Conservation (phyloP, 2,888 invertebrate species). For the Colostygia pectinataria region DNA sequence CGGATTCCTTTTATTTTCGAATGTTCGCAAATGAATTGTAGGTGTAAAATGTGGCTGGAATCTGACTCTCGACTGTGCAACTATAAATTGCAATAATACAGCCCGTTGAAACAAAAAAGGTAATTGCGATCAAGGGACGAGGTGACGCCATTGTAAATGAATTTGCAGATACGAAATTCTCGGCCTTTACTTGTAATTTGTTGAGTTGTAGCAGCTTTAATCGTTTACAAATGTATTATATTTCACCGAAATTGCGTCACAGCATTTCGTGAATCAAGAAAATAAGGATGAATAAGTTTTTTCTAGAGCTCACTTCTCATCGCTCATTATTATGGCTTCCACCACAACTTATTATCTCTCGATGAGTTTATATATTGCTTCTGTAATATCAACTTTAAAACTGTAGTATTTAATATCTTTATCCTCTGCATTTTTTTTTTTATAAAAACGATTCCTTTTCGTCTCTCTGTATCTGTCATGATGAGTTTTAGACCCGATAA, state of each 20-base stretch:
- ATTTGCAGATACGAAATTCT: constrained; percentile 37
- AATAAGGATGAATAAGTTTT: constrained; percentile 58
- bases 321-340: constrained; percentile 60
- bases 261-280: constrained; percentile 46
- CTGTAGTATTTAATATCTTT: constrained; percentile 35
- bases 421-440: constrained; percentile 19
- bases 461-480: constrained; percentile 59
- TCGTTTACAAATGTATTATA: constrained; percentile 26
- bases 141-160: constrained; percentile 45
- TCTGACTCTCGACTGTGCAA: constrained; percentile 57
- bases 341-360: constrained; percentile 62
- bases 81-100: constrained; percentile 69
- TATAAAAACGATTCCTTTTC: constrained; percentile 35
- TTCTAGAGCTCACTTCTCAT: constrained; percentile 53
- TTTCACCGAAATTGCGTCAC: constrained; percentile 29
- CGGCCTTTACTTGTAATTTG: constrained; percentile 24
- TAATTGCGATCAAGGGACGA: constrained; percentile 52
- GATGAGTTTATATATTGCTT: constrained; percentile 40
- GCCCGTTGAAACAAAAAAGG: constrained; percentile 52
- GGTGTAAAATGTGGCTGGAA: constrained; percentile 68
- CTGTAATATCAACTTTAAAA: constrained; percentile 42
- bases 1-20: constrained; percentile 61
- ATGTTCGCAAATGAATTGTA: constrained; percentile 69
- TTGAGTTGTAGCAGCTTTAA: constrained; percentile 22
- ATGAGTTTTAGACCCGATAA: constrained; percentile 63